Conservation (phyloP, 2,888 invertebrate species). For the Acleris cristana region DNA sequence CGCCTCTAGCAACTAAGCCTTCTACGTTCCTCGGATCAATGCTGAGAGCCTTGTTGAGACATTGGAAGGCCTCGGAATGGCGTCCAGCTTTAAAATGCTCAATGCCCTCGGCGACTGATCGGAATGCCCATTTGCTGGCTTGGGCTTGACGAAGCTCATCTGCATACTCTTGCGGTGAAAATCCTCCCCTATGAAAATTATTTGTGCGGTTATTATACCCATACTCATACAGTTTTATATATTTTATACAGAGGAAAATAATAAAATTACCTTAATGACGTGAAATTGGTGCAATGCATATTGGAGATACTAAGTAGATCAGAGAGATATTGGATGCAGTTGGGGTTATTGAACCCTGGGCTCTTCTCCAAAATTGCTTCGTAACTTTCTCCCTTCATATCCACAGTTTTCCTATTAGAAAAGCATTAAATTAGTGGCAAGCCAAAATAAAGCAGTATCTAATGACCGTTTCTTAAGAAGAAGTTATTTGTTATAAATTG, state of each 20-base stretch:
- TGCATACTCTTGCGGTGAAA: conserved; percentile 92
- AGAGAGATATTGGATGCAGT: conserved; percentile 92
- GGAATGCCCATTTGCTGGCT: conserved; percentile 96
- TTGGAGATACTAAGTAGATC: conserved; percentile 89
- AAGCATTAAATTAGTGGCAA: conserved; percentile 49
- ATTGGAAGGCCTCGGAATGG: conserved; percentile 97
- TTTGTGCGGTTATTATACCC: neutral
- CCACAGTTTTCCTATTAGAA: conserved; percentile 88
- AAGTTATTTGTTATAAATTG: conserved; percentile 56
- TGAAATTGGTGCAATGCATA: conserved; percentile 87
- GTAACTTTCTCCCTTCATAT: conserved; percentile 91
- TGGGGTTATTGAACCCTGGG: conserved; percentile 94
- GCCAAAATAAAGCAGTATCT: conserved; percentile 45
- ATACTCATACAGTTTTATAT: neutral
- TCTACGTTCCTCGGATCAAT: conserved; percentile 97
- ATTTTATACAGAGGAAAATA: neutral
- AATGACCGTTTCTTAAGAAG: conserved; percentile 57
- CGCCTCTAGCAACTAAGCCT: conserved; percentile 95
- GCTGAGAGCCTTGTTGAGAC: conserved; percentile 95
- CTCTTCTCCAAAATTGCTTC: conserved; percentile 92
- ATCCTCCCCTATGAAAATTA: conserved; percentile 84
- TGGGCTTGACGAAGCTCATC: conserved; percentile 93
- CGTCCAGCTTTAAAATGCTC: conserved; percentile 96
- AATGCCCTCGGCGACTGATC: conserved; percentile 97
- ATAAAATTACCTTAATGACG: conserved; percentile 85